Percentiles rank a stretch among this genome's conserved stretches.
phyloP scores from a whole-genome alignment of 2,113 vertebrate species.

The Centrocercus urophasianus region DNA sequence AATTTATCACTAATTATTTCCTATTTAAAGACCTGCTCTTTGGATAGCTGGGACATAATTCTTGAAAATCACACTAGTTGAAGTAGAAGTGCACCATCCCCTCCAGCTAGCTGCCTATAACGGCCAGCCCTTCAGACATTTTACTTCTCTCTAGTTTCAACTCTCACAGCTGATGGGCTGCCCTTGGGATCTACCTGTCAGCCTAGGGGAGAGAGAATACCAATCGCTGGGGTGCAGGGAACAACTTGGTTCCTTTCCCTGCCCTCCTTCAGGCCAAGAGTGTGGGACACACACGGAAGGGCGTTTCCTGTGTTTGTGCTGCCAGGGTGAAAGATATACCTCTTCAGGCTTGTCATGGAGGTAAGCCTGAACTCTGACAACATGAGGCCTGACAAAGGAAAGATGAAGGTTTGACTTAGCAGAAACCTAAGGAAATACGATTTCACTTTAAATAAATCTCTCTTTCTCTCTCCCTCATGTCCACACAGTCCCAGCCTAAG shows the following conservation, averaged over 20 bases:
- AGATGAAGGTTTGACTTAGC: background rate
- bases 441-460: conserved; percentile 8
- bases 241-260: accelerated
- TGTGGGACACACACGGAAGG: background rate
- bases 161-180: background rate
- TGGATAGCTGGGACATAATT: conserved; percentile 46
- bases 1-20: conserved; percentile 70
- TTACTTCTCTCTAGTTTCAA: background rate
- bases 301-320: background rate
- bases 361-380: background rate
- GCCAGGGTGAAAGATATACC: background rate
- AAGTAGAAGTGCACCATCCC: background rate
- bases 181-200: background rate
- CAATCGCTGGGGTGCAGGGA: background rate
- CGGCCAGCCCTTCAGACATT: background rate
- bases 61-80: conserved; percentile 6
- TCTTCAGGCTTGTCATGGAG: background rate
- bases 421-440: conserved; percentile 1
- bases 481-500: background rate
- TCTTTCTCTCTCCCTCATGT: accelerated
- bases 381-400: background rate
- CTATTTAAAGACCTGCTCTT: conserved; percentile 46
- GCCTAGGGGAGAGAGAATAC: background rate
- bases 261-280: accelerated
- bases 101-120: background rate